Evolutionary conservation across 2,113 vertebrate genomes (phyloP).

Genomic region (Oreotrochilus melanogaster): DNA sequence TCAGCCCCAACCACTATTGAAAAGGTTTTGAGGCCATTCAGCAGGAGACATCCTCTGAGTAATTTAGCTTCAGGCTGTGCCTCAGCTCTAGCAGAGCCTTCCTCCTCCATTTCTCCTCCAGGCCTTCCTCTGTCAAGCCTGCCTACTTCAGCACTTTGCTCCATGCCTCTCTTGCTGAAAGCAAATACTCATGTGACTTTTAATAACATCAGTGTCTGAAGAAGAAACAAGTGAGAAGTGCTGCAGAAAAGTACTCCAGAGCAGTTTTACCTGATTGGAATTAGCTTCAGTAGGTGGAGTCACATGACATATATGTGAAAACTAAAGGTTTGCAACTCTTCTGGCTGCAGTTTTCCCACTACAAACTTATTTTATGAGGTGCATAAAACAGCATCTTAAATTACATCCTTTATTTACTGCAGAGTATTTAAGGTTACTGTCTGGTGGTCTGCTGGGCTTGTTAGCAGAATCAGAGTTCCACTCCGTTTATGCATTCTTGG

Average conservation of each 20-base stretch:
- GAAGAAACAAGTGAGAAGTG: neutral
- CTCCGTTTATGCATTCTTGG: conserved; percentile 9
- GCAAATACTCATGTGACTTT: neutral
- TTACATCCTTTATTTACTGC: conserved; percentile 19
- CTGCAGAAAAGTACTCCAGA: neutral
- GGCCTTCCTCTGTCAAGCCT: neutral
- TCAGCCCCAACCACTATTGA: neutral
- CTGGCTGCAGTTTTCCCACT: neutral
- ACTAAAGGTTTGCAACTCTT: neutral
- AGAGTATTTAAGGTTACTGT: neutral
- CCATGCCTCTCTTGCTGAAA: neutral
- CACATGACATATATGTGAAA: neutral
- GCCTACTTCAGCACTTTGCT: neutral
- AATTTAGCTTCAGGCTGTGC: neutral
- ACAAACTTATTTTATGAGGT: neutral
- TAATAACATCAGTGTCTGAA: neutral
- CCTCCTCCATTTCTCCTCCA: neutral
- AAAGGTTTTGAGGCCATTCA: neutral
- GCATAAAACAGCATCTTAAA: neutral
- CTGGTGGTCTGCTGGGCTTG: neutral
- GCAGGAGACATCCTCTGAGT: neutral
- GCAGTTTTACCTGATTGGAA: neutral
- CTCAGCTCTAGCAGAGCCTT: neutral
- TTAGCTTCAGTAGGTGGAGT: neutral
- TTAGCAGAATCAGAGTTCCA: neutral